Evolutionary conservation across 23 tunicate genomes (phyloP).

Genomic region (Diplosoma virens): DNA sequence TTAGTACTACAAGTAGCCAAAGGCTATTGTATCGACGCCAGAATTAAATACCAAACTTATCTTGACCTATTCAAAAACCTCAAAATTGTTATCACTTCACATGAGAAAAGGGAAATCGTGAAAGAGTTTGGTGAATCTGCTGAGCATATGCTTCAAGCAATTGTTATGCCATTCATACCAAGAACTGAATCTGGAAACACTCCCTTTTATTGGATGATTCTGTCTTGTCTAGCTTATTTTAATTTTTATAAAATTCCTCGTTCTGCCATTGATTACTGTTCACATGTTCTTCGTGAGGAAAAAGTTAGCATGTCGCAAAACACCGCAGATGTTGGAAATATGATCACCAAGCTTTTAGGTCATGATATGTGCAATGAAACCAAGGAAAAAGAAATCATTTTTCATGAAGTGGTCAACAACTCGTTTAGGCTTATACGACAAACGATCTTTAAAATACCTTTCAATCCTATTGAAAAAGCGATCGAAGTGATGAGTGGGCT

Average conservation of each 20-base stretch:
- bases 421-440: slow-evolving; percentile 9
- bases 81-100: neutral
- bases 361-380: slow-evolving; percentile 2
- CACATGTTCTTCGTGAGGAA: no score
- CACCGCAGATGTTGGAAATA: slow-evolving; percentile 7
- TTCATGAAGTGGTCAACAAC: slow-evolving; percentile 33
- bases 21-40: neutral
- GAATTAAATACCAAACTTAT: neutral
- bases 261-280: no score
- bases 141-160: neutral
- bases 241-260: no score
- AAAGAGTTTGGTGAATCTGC: neutral
- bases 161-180: neutral
- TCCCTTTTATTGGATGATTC: no score
- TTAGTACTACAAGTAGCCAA: neutral
- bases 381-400: slow-evolving; percentile 9
- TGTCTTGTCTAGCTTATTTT: no score
- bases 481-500: slow-evolving; percentile 4
- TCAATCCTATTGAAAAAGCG: neutral
- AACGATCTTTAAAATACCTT: neutral
- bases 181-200: neutral
- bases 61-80: neutral
- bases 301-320: no score
- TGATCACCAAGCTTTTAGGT: slow-evolving; percentile 7
- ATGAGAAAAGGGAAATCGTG: neutral